Conservation (phyloP, 2,797 vertebrate genomes). For the Hydrolagus colliei region DNA sequence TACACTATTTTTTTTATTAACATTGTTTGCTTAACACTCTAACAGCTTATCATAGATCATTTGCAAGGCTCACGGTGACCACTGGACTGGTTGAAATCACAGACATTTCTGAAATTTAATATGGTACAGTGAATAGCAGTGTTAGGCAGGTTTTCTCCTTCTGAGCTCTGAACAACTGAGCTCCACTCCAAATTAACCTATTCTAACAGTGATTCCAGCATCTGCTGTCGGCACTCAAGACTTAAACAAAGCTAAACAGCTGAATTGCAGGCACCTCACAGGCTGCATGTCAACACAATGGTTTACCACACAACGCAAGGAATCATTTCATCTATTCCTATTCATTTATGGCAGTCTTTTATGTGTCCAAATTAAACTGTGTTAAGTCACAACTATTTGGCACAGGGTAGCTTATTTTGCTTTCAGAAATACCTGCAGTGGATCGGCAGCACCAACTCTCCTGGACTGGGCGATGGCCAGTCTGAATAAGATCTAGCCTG, state of each 20-base stretch:
- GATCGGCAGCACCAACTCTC: not conserved
- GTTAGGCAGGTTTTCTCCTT: not conserved
- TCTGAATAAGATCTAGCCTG: not conserved
- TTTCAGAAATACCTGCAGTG: not conserved
- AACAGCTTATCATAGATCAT: not conserved
- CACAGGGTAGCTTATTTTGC: not conserved
- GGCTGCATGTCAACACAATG: not conserved
- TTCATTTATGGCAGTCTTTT: constrained; percentile 13
- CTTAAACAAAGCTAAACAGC: not conserved
- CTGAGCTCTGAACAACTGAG: not conserved
- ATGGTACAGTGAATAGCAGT: not conserved
- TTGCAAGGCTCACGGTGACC: not conserved
- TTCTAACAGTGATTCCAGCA: constrained; percentile 6
- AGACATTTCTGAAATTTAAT: not conserved
- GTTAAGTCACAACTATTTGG: not conserved
- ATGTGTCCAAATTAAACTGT: not conserved
- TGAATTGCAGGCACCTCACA: not conserved
- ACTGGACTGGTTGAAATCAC: not conserved
- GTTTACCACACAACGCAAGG: not conserved
- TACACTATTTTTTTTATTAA: not conserved
- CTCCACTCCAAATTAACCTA: not conserved
- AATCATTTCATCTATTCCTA: constrained; percentile 18
- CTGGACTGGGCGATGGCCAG: too few species aligned
- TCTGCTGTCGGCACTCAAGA: not conserved
- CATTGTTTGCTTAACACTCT: not conserved